A percentile compares a stretch with the other conserved stretches of the same genome.
Conservation (phyloP, 2,888 invertebrate species). For the Dynastes hyllus region DNA sequence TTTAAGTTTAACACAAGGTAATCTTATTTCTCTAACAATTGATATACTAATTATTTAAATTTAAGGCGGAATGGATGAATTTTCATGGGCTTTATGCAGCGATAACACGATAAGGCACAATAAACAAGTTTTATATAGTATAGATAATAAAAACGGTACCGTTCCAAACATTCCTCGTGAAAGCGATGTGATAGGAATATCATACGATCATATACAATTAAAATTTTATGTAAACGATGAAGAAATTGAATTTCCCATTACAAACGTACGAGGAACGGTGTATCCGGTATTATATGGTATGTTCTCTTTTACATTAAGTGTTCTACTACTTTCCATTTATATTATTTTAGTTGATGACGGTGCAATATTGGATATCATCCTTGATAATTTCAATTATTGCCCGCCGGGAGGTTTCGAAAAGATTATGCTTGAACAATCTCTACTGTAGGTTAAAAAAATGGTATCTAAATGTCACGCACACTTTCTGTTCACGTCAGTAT, state of each 20-base stretch:
- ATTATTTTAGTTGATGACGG: slow-evolving; percentile 93
- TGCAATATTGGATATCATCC: slow-evolving; percentile 95
- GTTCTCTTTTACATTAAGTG: slow-evolving; percentile 57
- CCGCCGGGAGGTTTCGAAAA: slow-evolving; percentile 93
- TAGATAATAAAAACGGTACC: slow-evolving; percentile 67
- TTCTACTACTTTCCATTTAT: neutral
- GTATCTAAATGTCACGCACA: too few relatives aligned
- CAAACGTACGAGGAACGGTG: slow-evolving; percentile 91
- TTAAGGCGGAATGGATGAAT: slow-evolving; percentile 87
- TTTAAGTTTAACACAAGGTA: slow-evolving; percentile 86
- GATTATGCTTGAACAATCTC: slow-evolving; percentile 97
- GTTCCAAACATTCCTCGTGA: slow-evolving; percentile 81
- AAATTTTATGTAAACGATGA: slow-evolving; percentile 96
- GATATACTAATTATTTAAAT: slow-evolving; percentile 50
- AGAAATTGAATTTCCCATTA: slow-evolving; percentile 87
- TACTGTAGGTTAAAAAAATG: slow-evolving; percentile 79
- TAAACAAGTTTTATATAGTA: slow-evolving; percentile 83
- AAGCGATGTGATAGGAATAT: slow-evolving; percentile 94
- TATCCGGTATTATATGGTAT: slow-evolving; percentile 95
- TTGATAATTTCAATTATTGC: slow-evolving; percentile 90
- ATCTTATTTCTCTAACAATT: slow-evolving; percentile 45
- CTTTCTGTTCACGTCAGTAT: too few relatives aligned
- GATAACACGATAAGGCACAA: slow-evolving; percentile 92
- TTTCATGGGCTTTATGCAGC: slow-evolving; percentile 95
- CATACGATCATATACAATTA: slow-evolving; percentile 96